Evolutionary conservation across 2,797 vertebrate genomes (phyloP).

Genomic region (Argya squamiceps): DNA sequence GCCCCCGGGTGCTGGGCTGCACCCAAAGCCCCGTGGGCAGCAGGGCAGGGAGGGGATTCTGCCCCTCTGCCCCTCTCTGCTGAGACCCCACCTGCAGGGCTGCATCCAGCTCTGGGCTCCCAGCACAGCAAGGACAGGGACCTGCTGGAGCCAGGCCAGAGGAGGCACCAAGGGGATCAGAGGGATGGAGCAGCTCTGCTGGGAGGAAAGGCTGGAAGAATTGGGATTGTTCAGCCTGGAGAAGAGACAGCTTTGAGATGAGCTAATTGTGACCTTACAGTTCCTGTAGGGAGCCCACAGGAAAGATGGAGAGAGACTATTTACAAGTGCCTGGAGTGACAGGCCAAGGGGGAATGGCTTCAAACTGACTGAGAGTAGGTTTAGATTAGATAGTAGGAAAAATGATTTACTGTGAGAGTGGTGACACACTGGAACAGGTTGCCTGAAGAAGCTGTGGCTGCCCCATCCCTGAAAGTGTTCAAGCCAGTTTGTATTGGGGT

Average conservation of each 20-base stretch:
- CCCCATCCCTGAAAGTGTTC: not conserved
- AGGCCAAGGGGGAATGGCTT: not conserved
- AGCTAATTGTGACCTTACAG: fast-evolving
- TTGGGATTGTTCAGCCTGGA: fast-evolving
- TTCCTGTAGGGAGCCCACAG: fast-evolving
- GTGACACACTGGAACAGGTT: not conserved
- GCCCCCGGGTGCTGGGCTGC: no score
- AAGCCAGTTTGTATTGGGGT: not conserved
- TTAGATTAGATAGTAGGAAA: not conserved
- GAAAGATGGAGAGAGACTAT: not conserved
- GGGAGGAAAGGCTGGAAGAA: not conserved
- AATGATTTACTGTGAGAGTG: not conserved
- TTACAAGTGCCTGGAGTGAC: not conserved
- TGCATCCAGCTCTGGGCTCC: not conserved
- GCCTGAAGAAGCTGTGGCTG: fast-evolving
- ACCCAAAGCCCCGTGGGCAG: no score
- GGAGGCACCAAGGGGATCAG: not conserved
- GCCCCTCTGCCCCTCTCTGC: not conserved
- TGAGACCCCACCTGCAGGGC: not conserved
- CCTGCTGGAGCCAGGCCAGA: not conserved
- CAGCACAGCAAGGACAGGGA: not conserved
- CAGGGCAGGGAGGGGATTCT: no score
- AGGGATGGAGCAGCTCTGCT: not conserved
- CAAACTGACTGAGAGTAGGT: fast-evolving
- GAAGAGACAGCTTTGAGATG: fast-evolving